Conservation (phyloP, 2,113 vertebrate species). For the Thalassoma bifasciatum region DNA sequence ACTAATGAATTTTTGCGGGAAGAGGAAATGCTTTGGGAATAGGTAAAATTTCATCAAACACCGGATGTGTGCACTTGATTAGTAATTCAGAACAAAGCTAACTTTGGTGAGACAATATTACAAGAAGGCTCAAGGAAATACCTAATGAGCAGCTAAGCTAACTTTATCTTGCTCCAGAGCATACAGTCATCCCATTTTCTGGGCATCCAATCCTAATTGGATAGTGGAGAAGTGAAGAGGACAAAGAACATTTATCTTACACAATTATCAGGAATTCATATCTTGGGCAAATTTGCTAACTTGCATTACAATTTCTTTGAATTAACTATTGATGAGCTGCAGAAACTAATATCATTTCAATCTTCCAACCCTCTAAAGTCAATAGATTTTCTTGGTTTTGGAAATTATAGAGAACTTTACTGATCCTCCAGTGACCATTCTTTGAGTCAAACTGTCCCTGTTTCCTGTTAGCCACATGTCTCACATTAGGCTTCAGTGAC, state of each 20-base stretch:
- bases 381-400: conserved; percentile 32
- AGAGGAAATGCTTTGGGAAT: conserved; percentile 74
- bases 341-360: conserved; percentile 52
- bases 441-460: conserved; percentile 11
- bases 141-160: conserved; percentile 78
- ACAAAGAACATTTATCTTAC: conserved; percentile 69
- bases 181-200: conserved; percentile 68
- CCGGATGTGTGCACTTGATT: conserved; percentile 77
- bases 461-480: conserved; percentile 59
- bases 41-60: conserved; percentile 77
- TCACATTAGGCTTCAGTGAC: conserved; percentile 62
- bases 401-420: conserved; percentile 33
- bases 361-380: conserved; percentile 21
- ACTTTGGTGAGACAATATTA: conserved; percentile 77
- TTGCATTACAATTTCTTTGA: conserved; percentile 63
- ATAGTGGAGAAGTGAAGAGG: conserved; percentile 68
- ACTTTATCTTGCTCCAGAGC: conserved; percentile 64
- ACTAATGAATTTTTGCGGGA: conserved; percentile 65
- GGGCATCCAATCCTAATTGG: conserved; percentile 71
- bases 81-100: conserved; percentile 76
- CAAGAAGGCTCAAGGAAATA: conserved; percentile 72
- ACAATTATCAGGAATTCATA: conserved; percentile 70
- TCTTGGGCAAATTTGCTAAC: conserved; percentile 71
- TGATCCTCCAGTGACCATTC: neutral
- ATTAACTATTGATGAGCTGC: conserved; percentile 73